These are phyloP conservation scores for Pseudomyrmex gracilis DNA, from an alignment of 1,140 invertebrate species.

Conservation along the genomic window DNA sequence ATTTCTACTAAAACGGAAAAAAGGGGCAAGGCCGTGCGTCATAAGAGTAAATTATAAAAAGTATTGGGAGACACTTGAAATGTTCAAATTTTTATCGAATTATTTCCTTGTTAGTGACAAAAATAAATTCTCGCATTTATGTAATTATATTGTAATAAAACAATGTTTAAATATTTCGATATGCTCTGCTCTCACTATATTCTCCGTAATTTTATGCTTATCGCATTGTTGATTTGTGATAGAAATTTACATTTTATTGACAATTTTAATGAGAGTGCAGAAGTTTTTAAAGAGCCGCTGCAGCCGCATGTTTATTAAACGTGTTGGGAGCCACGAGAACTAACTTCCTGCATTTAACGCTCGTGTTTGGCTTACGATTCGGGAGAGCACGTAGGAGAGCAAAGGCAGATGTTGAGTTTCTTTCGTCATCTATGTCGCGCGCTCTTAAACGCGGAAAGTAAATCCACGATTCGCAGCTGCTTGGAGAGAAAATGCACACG, in stretches of 20 bases:
- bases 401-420: slow-evolving; percentile 63
- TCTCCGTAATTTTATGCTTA: not conserved
- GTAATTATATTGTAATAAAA: not conserved
- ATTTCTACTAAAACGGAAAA: slow-evolving; percentile 42
- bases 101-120: not conserved
- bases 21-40: slow-evolving; percentile 19
- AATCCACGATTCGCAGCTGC: slow-evolving; percentile 60
- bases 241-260: too few relatives aligned
- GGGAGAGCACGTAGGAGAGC: slow-evolving; percentile 16
- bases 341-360: slow-evolving; percentile 28
- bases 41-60: too few relatives aligned
- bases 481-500: slow-evolving; percentile 14
- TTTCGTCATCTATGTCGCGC: slow-evolving; percentile 48
- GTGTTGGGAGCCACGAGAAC: not conserved
- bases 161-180: not conserved
- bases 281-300: too few relatives aligned
- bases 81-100: not conserved
- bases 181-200: not conserved
- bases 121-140: not conserved
- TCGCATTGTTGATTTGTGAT: too few relatives aligned
- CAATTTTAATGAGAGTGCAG: too few relatives aligned
- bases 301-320: slow-evolving; percentile 13
- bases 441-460: slow-evolving; percentile 48
- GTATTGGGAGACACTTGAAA: too few relatives aligned
- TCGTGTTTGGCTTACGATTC: slow-evolving; percentile 18